Evolutionary conservation across 1,140 invertebrate species (phyloP).

Genomic region (Trinorchestia longiramus): DNA sequence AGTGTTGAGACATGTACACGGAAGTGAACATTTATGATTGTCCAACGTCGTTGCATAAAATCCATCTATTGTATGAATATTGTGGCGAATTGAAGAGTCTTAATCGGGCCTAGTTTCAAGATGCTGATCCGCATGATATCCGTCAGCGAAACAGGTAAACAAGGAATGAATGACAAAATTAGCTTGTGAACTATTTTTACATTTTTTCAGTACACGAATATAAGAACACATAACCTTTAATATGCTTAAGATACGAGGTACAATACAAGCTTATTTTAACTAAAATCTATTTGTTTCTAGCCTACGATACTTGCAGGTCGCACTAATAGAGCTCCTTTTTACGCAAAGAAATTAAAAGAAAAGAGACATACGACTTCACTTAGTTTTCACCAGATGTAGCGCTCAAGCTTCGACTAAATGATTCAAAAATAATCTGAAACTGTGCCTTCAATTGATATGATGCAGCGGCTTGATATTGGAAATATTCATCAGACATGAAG

Average conservation of each 20-base stretch:
- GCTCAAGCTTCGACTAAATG: not conserved
- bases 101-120: not conserved
- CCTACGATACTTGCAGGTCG: not conserved
- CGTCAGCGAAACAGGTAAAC: not conserved
- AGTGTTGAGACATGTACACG: too few relatives aligned
- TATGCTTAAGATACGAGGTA: not conserved
- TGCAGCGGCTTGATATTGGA: not conserved
- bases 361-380: not conserved
- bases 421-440: too few relatives aligned
- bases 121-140: not conserved
- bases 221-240: not conserved
- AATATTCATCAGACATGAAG: not conserved
- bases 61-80: too few relatives aligned
- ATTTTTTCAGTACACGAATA: not conserved
- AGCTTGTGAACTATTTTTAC: not conserved
- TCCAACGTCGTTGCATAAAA: too few relatives aligned
- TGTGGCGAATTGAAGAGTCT: not conserved
- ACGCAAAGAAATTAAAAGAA: not conserved
- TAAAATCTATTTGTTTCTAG: not conserved
- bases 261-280: not conserved
- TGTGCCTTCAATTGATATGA: not conserved
- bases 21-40: too few relatives aligned
- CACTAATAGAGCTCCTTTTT: not conserved
- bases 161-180: not conserved
- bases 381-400: not conserved